phyloP scores from a whole-genome alignment of 2,797 vertebrate species.

The Paguma larvata region DNA sequence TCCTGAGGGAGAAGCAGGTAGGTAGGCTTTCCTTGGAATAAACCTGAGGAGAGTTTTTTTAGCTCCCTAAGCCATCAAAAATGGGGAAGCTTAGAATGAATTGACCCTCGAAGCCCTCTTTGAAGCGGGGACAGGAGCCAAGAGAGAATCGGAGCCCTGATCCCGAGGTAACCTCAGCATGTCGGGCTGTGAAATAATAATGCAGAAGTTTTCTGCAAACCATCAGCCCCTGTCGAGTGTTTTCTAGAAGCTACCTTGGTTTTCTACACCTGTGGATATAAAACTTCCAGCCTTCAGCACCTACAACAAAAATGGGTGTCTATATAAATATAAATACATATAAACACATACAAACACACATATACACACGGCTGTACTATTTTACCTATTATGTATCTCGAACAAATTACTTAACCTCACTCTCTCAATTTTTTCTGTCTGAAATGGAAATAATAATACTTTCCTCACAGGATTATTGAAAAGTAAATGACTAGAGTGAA shows the following conservation, averaged over 20 bases:
- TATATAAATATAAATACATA: neutral
- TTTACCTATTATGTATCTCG: neutral
- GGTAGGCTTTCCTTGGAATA: neutral
- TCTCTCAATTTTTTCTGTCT: neutral
- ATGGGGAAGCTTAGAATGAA: neutral
- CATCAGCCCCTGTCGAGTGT: neutral
- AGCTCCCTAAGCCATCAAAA: neutral
- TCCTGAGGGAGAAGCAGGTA: neutral
- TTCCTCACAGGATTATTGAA: neutral
- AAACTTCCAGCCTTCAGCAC: neutral
- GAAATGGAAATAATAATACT: neutral
- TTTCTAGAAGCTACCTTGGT: neutral
- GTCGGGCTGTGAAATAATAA: neutral
- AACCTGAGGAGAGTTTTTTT: neutral
- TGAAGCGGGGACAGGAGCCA: neutral
- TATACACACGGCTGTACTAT: neutral
- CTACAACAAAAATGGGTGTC: neutral
- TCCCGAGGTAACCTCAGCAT: neutral
- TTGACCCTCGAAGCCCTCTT: neutral
- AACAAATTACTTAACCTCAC: neutral
- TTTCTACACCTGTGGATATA: neutral
- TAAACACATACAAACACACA: neutral
- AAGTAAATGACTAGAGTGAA: neutral
- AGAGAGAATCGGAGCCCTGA: neutral
- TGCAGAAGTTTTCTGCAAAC: neutral